These are phyloP conservation scores for Danionella dracula DNA, from an alignment of 2,797 vertebrate genomes.

Conservation along the genomic window DNA sequence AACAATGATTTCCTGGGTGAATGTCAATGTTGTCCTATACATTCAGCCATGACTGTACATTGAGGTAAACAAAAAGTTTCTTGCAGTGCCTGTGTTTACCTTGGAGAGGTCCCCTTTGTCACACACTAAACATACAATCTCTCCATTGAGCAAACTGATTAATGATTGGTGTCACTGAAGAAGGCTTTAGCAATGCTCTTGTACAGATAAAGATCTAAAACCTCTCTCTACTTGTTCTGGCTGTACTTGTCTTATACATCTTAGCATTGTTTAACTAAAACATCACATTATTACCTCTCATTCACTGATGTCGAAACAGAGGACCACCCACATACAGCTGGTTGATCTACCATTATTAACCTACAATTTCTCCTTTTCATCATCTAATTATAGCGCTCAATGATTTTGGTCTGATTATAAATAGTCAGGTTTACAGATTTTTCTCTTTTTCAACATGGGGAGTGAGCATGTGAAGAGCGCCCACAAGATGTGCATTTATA, in stretches of 20 bases:
- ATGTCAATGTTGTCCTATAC: too few relatives aligned
- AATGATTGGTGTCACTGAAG: not conserved
- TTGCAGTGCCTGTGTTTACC: too few relatives aligned
- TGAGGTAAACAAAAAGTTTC: too few relatives aligned
- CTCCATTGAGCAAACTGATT: not conserved
- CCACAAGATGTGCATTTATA: too few relatives aligned
- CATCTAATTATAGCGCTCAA: not conserved
- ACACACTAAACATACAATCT: too few relatives aligned
- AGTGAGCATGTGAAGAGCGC: too few relatives aligned
- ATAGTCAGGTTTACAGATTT: not conserved
- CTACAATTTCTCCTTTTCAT: not conserved
- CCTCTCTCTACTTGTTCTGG: constrained; percentile 16
- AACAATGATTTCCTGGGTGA: too few relatives aligned
- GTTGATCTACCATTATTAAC: constrained; percentile 19
- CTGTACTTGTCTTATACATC: constrained; percentile 20
- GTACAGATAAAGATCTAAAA: not conserved
- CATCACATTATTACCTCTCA: constrained; percentile 42
- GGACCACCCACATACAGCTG: constrained; percentile 48
- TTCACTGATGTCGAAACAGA: constrained; percentile 49
- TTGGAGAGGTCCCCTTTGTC: too few relatives aligned
- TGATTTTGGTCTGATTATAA: not conserved
- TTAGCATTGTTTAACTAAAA: constrained; percentile 45
- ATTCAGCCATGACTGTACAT: too few relatives aligned
- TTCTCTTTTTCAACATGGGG: too few relatives aligned
- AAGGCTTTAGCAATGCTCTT: not conserved